Evolutionary conservation across 2,888 invertebrate genomes (phyloP).

Genomic region (Tyria jacobaeae): DNA sequence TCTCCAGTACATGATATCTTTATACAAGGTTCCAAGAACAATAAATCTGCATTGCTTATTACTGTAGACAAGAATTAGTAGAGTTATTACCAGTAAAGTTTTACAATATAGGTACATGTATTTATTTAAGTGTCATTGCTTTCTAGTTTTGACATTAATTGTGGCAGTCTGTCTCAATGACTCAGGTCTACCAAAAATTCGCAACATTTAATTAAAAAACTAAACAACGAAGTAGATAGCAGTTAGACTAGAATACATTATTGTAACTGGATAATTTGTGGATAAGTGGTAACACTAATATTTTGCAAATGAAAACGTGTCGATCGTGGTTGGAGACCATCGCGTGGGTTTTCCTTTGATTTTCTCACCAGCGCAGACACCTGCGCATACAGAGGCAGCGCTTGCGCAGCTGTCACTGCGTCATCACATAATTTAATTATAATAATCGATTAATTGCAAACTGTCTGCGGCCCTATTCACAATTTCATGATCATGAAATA

Average conservation of each 20-base stretch:
- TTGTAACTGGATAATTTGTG: conserved; percentile 63
- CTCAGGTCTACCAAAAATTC: conserved; percentile 40
- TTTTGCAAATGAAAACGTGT: conserved; percentile 70
- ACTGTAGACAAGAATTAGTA: no score
- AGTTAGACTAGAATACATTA: conserved; percentile 50
- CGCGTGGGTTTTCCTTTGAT: conserved; percentile 79
- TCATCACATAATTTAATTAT: conserved; percentile 76
- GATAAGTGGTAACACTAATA: conserved; percentile 70
- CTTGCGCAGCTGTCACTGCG: conserved; percentile 81
- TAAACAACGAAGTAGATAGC: conserved; percentile 46
- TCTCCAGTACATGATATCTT: no score
- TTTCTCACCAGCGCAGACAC: conserved; percentile 72
- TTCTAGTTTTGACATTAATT: not conserved
- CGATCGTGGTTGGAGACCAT: conserved; percentile 59
- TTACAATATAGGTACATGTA: no score
- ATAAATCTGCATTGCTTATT: no score
- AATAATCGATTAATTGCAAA: conserved; percentile 80
- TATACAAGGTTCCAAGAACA: no score
- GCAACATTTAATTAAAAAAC: conserved; percentile 45
- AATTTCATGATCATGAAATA: conserved; percentile 63
- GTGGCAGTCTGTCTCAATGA: conserved; percentile 37
- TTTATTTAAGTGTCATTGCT: not conserved
- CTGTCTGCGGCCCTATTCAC: conserved; percentile 66
- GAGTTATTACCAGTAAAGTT: no score
- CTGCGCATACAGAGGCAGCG: conserved; percentile 74